A percentile compares a stretch with the other conserved stretches of the same genome.
Evolutionary conservation across 1,140 invertebrate genomes (phyloP).

Genomic region (roundworm (Caenorhabditis elegans)): WBcel235 BX284605.5:20858001-20858500

Average conservation of each 20-base stretch:
- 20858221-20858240: neutral
- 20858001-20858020: conserved; percentile 69
- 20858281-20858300: neutral
- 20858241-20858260: neutral
- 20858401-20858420: no score
- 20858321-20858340: neutral
- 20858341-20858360: neutral
- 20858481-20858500: conserved; percentile 37
- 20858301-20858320: neutral
- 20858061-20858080: conserved; percentile 68
- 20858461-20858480: conserved; percentile 27
- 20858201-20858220: conserved; percentile 13
- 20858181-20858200: neutral
- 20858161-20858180: neutral
- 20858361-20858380: neutral
- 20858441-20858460: neutral
- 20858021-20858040: conserved; percentile 66
- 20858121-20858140: neutral
- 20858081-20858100: conserved; percentile 53
- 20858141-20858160: neutral
- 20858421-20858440: no score
- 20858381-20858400: neutral
- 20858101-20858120: neutral
- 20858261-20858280: neutral
- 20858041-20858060: conserved; percentile 67